Conservation (phyloP, 2,888 invertebrate genomes). For the Abrostola triplasia region DNA sequence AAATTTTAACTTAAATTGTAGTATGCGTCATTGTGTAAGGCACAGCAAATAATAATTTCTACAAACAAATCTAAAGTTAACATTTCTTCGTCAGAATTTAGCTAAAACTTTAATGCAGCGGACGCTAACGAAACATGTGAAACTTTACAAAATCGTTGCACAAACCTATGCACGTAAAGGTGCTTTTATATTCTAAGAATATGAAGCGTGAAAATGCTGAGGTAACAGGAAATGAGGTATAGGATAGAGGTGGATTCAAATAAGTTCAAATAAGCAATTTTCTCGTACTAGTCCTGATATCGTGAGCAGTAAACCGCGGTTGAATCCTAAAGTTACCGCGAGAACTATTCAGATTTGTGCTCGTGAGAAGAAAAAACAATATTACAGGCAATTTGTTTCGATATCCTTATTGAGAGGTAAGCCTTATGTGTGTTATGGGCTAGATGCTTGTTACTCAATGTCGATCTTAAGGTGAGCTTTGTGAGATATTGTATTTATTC, state of each 20-base stretch:
- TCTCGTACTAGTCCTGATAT: constrained; percentile 67
- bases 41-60: no score
- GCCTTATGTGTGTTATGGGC: constrained; percentile 72
- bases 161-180: background rate
- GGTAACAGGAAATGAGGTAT: constrained; percentile 64
- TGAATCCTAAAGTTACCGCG: constrained; percentile 58
- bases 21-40: no score
- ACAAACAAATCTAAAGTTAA: no score
- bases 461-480: constrained; percentile 10
- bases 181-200: constrained; percentile 56
- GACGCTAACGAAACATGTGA: no score
- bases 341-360: constrained; percentile 73
- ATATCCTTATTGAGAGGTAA: constrained; percentile 84
- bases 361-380: constrained; percentile 85
- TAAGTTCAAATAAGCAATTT: constrained; percentile 83
- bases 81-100: no score
- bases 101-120: no score
- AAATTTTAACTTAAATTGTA: no score
- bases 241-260: constrained; percentile 64
- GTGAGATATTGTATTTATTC: constrained; percentile 20
- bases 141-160: no score
- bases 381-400: constrained; percentile 85
- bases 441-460: constrained; percentile 26
- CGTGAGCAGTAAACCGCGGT: constrained; percentile 77
- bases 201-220: constrained; percentile 62